Evolutionary conservation across 2,113 vertebrate species (phyloP).

Genomic region (Saccopteryx leptura): DNA sequence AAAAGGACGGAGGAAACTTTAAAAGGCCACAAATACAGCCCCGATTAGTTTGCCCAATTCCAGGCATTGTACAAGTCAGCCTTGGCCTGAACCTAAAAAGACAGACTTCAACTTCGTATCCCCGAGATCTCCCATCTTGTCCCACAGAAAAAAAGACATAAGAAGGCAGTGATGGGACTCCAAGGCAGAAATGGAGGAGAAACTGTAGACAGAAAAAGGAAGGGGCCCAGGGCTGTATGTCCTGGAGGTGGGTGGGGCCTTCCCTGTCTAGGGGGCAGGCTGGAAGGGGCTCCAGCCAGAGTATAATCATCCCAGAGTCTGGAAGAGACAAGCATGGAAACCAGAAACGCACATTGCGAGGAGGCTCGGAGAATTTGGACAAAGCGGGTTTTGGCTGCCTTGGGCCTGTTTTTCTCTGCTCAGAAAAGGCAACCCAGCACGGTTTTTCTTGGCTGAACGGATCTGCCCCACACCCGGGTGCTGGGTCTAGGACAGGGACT

Average conservation of each 20-base stretch:
- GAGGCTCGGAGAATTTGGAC: slow-evolving; percentile 78
- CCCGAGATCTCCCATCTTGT: background rate
- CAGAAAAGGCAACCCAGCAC: background rate
- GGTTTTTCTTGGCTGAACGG: background rate
- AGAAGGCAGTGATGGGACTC: background rate
- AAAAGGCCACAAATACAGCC: slow-evolving; percentile 42
- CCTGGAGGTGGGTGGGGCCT: slow-evolving; percentile 48
- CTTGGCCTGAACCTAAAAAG: background rate
- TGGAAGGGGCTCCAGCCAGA: slow-evolving; percentile 8
- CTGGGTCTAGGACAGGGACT: slow-evolving; percentile 17
- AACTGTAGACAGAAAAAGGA: background rate
- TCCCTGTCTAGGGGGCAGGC: background rate
- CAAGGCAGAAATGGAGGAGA: background rate
- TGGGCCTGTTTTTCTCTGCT: slow-evolving; percentile 62
- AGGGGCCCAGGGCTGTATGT: background rate
- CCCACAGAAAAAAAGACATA: slow-evolving; percentile 35
- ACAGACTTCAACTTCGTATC: background rate
- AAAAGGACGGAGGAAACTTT: slow-evolving; percentile 36
- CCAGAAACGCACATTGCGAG: slow-evolving; percentile 63
- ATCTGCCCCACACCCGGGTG: background rate
- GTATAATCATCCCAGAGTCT: slow-evolving; percentile 56
- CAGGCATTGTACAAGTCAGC: slow-evolving; percentile 49
- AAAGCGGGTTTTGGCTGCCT: slow-evolving; percentile 83
- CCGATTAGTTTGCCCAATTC: background rate
- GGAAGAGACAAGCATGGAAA: slow-evolving; percentile 67